Evolutionary conservation across 2,113 vertebrate species (phyloP).

Genomic region (Chamaetylas fuelleborni): DNA sequence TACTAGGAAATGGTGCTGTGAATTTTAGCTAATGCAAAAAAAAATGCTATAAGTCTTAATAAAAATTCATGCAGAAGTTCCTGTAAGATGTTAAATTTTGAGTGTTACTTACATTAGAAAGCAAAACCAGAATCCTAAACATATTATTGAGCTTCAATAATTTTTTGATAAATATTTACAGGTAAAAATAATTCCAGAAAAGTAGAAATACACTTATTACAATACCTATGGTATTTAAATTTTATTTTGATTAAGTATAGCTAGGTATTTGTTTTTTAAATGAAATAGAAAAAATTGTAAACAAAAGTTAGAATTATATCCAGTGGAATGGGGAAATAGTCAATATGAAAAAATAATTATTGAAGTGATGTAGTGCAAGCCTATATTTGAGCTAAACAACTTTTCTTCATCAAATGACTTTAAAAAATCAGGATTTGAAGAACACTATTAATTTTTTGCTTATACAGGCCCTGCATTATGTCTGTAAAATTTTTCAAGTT

Average conservation of each 20-base stretch:
- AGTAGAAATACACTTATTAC: not conserved
- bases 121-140: not conserved
- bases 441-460: not conserved
- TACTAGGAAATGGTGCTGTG: not conserved
- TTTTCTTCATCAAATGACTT: not conserved
- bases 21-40: not conserved
- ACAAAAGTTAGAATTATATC: not conserved
- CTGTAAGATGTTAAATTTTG: not conserved
- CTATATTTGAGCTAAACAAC: not conserved
- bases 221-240: not conserved
- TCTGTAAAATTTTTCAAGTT: not conserved
- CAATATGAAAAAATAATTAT: not conserved
- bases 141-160: not conserved
- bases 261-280: not conserved
- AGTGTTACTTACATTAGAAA: not conserved
- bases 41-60: not conserved
- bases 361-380: not conserved
- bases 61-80: not conserved
- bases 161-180: not conserved
- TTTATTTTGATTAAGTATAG: not conserved
- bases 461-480: not conserved
- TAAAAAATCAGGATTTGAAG: not conserved
- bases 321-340: not conserved
- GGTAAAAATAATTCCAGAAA: not conserved
- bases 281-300: not conserved